Conservation (phyloP, 2,113 vertebrate genomes). For the Clarias batrachus region DNA sequence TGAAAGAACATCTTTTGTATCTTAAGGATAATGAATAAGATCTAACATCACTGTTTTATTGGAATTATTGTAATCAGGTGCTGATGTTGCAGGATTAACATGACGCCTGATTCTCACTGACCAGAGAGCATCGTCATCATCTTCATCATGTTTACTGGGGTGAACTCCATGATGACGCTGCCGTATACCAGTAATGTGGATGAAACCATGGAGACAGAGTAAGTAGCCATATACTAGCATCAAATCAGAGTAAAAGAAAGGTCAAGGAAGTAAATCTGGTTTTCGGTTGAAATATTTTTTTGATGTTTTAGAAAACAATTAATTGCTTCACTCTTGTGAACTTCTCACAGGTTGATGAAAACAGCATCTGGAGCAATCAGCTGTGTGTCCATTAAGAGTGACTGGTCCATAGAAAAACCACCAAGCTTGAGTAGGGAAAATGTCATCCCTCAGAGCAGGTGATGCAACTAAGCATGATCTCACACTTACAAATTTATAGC, state of each 20-base stretch:
- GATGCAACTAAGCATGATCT: background rate
- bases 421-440: background rate
- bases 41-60: background rate
- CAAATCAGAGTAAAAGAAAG: background rate
- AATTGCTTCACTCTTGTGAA: background rate
- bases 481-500: background rate
- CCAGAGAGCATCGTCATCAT: background rate
- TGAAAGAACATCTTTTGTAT: background rate
- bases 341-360: background rate
- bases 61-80: background rate
- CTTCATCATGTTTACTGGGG: background rate
- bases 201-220: background rate
- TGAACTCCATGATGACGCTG: constrained; percentile 1
- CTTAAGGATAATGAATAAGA: background rate
- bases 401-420: background rate
- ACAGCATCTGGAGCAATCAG: background rate
- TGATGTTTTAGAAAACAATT: background rate
- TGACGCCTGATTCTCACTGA: background rate
- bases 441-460: background rate
- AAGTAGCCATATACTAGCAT: background rate
- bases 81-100: background rate
- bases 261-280: background rate
- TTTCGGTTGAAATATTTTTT: background rate
- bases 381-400: constrained; percentile 15
- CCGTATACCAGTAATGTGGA: background rate